These are phyloP conservation scores for Trematocara macrostoma DNA, from an alignment of 2,113 vertebrate species.

Conservation along the genomic window DNA sequence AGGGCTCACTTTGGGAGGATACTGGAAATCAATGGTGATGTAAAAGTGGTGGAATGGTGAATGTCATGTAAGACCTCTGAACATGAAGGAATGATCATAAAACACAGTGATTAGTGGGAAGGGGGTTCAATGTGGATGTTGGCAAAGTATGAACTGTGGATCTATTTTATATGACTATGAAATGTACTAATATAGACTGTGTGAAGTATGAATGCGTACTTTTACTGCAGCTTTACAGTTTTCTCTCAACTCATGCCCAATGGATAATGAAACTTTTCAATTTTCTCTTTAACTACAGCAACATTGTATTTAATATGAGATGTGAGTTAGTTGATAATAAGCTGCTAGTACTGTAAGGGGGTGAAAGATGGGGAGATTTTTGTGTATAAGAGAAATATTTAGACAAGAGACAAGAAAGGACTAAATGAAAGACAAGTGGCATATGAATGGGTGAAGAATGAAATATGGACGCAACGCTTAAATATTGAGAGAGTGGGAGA, in stretches of 20 bases:
- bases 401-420: neutral
- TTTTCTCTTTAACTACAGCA: neutral
- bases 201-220: neutral
- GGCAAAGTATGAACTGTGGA: slow-evolving; percentile 11
- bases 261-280: neutral
- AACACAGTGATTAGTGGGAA: slow-evolving; percentile 30
- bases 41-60: neutral
- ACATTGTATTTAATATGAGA: neutral
- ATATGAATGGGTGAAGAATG: neutral
- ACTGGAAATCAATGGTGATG: slow-evolving; percentile 44
- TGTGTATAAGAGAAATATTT: neutral
- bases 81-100: slow-evolving; percentile 31
- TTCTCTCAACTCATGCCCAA: neutral
- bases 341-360: neutral
- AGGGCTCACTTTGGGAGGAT: neutral
- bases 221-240: neutral
- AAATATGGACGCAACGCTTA: neutral
- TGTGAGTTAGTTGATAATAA: neutral
- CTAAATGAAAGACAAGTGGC: neutral
- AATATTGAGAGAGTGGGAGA: neutral
- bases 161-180: neutral
- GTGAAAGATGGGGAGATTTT: neutral
- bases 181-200: slow-evolving; percentile 11
- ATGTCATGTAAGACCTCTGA: neutral
- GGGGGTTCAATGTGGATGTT: neutral